phyloP scores from a whole-genome alignment of 2,888 invertebrate species.

The Yponomeuta cagnagella region DNA sequence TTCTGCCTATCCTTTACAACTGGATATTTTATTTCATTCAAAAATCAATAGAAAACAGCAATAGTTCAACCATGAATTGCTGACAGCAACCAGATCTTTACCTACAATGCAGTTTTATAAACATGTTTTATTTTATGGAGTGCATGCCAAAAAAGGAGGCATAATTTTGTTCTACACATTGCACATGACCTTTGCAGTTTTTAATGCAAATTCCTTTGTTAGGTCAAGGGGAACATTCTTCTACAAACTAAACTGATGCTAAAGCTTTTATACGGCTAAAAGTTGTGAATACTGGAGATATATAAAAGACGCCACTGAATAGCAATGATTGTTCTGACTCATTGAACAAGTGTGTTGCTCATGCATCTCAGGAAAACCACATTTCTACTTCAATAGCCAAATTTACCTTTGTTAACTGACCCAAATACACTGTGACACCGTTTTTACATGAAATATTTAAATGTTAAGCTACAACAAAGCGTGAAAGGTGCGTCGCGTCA shows the following conservation, averaged over 20 bases:
- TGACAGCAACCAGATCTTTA: no score
- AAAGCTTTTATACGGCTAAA: background rate
- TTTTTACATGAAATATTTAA: background rate
- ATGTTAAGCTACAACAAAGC: background rate
- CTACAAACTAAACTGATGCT: background rate
- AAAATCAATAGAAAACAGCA: no score
- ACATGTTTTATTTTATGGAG: constrained; percentile 1
- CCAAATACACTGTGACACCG: constrained; percentile 19
- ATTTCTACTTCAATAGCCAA: constrained; percentile 13
- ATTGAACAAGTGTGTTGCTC: background rate
- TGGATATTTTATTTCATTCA: no score
- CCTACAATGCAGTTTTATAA: background rate
- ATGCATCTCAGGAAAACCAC: background rate
- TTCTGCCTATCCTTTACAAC: no score
- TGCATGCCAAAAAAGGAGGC: background rate
- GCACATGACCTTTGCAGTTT: constrained; percentile 32
- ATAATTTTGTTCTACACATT: background rate
- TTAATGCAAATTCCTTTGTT: constrained; percentile 34
- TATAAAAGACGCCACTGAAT: background rate
- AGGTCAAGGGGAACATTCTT: constrained; percentile 30
- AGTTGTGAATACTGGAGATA: background rate
- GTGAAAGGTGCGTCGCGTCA: background rate
- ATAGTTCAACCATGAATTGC: no score
- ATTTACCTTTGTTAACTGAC: constrained; percentile 23
- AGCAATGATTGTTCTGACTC: background rate